Evolutionary conservation across 2,888 invertebrate species (phyloP).

Genomic region (Orthonevra nobilis): DNA sequence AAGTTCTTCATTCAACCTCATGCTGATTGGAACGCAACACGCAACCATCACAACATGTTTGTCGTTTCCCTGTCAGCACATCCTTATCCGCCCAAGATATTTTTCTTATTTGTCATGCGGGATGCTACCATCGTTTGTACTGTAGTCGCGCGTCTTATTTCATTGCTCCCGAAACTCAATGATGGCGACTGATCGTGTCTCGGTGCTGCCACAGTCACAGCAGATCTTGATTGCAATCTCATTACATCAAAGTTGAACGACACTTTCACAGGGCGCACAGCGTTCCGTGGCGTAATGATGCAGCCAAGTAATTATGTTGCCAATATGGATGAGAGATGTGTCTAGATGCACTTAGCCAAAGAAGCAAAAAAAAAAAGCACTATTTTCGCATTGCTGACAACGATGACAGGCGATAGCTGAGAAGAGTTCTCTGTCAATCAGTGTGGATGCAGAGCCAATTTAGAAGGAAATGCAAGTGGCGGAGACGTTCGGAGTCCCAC

Average conservation of each 20-base stretch:
- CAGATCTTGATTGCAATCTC: constrained; percentile 51
- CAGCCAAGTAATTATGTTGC: constrained; percentile 58
- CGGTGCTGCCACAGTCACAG: constrained; percentile 19
- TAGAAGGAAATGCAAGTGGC: constrained; percentile 33
- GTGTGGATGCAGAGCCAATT: constrained; percentile 33
- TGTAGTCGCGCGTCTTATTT: constrained; percentile 19
- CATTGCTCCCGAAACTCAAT: constrained; percentile 14
- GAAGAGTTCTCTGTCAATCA: constrained; percentile 59
- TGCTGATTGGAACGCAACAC: constrained; percentile 66
- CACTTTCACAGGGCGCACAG: constrained; percentile 49
- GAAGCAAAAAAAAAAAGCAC: constrained; percentile 6
- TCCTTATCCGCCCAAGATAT: constrained; percentile 48
- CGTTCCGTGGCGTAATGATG: constrained; percentile 41
- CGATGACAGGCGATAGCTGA: constrained; percentile 28
- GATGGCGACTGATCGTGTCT: constrained; percentile 43
- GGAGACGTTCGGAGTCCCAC: constrained; percentile 25
- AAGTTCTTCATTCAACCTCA: constrained; percentile 58
- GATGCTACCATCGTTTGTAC: constrained; percentile 17
- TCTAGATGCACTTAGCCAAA: constrained; percentile 31
- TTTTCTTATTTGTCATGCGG: constrained; percentile 61
- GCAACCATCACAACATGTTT: constrained; percentile 53
- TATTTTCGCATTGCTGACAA: constrained; percentile 50
- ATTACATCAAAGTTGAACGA: constrained; percentile 67
- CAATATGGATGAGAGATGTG: constrained; percentile 64
- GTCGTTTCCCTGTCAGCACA: constrained; percentile 46